These are phyloP conservation scores for Zapus hudsonius DNA, from an alignment of 2,113 vertebrate species.

Conservation along the genomic window DNA sequence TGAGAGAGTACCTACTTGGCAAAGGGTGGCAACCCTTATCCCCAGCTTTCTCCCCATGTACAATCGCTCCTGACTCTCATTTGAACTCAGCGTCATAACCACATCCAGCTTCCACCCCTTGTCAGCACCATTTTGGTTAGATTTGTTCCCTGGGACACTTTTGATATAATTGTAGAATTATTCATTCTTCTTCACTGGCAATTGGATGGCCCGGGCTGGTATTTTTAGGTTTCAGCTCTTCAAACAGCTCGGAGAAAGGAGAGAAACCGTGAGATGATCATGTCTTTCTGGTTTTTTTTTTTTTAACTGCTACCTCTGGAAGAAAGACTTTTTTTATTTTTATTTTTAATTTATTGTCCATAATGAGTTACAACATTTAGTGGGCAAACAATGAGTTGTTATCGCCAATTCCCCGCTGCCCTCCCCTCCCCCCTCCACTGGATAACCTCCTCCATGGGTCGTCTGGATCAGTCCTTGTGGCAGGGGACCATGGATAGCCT, in stretches of 20 bases:
- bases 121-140: slow-evolving; percentile 42
- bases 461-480: no score
- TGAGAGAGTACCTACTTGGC: neutral
- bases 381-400: no score
- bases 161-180: slow-evolving; percentile 64
- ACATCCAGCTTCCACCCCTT: slow-evolving; percentile 56
- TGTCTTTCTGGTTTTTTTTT: neutral
- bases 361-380: no score
- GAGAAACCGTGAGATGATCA: slow-evolving; percentile 45
- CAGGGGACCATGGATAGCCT: no score
- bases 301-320: slow-evolving; percentile 59
- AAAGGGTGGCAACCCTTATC: slow-evolving; percentile 29
- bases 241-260: slow-evolving; percentile 62
- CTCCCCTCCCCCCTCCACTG: no score
- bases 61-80: slow-evolving; percentile 42
- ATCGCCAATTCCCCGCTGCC: no score
- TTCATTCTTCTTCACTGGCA: slow-evolving; percentile 62
- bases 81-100: slow-evolving; percentile 63
- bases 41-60: neutral
- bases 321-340: slow-evolving; percentile 46
- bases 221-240: slow-evolving; percentile 64
- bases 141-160: slow-evolving; percentile 56
- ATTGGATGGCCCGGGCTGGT: slow-evolving; percentile 56
- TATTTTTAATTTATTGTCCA: no score
- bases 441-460: no score